Evolutionary conservation across 2,113 vertebrate species (phyloP).

Genomic region (Sigmodon hispidus): DNA sequence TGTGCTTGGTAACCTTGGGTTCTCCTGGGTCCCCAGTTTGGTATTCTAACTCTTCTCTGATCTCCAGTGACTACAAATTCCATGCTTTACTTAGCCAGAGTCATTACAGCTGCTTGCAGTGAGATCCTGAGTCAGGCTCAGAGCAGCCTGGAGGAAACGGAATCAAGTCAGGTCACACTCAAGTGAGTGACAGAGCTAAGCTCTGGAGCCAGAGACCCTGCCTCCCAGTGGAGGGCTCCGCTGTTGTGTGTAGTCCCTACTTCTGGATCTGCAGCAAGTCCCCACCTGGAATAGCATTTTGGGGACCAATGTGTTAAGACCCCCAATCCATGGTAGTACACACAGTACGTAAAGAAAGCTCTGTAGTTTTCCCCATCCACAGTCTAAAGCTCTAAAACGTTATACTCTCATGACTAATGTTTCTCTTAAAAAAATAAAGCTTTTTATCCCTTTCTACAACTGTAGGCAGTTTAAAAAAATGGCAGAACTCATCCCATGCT

Average conservation of each 20-base stretch:
- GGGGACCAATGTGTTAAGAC: neutral
- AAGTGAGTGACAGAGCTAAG: neutral
- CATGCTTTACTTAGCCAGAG: neutral
- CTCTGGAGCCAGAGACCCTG: neutral
- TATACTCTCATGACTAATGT: neutral
- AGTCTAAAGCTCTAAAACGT: constrained; percentile 16
- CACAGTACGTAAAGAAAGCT: constrained; percentile 20
- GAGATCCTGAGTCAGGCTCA: neutral
- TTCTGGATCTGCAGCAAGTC: neutral
- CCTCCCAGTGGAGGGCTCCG: neutral
- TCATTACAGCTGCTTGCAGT: neutral
- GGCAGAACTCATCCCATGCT: neutral
- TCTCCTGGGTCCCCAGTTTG: neutral
- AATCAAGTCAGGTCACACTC: neutral
- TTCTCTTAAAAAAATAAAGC: neutral
- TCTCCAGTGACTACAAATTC: neutral
- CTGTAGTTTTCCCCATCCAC: neutral
- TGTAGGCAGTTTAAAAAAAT: constrained; percentile 31
- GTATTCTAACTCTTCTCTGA: neutral
- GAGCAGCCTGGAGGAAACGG: neutral
- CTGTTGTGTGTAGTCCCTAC: neutral
- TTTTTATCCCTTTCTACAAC: neutral
- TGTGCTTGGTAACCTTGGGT: neutral
- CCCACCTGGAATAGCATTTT: neutral
- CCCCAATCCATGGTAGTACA: neutral